phyloP scores from a whole-genome alignment of 2,888 invertebrate genomes.

The Amiota communis region DNA sequence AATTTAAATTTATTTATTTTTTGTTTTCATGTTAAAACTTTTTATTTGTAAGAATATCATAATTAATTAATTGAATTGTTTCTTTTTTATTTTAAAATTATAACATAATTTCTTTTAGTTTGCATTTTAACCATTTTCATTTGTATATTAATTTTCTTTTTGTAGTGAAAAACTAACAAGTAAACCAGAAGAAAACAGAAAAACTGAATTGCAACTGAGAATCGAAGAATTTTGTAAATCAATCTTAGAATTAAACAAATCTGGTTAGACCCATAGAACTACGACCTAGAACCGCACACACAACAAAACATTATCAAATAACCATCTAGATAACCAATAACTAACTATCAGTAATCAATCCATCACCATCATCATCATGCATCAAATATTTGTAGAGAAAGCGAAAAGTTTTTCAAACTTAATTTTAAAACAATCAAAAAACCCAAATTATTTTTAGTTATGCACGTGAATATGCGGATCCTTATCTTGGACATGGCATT shows the following conservation, averaged over 20 bases:
- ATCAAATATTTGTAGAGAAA: not conserved
- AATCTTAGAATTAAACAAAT: slow-evolving; percentile 62
- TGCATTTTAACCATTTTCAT: slow-evolving; percentile 37
- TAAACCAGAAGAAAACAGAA: slow-evolving; percentile 52
- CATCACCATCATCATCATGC: not conserved
- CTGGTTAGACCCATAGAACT: slow-evolving; percentile 44
- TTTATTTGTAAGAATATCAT: slow-evolving; percentile 26
- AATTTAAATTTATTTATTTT: slow-evolving; percentile 5
- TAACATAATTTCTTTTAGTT: slow-evolving; percentile 27
- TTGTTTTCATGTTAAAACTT: not conserved
- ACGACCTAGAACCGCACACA: not conserved
- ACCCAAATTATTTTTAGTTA: slow-evolving; percentile 76
- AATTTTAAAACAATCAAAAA: slow-evolving; percentile 7
- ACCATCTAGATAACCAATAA: not conserved
- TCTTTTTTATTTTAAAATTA: slow-evolving; percentile 1
- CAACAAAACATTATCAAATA: slow-evolving; percentile 28
- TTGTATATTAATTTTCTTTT: slow-evolving; percentile 45
- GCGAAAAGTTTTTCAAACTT: not conserved
- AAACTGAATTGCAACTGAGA: slow-evolving; percentile 50
- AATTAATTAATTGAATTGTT: slow-evolving; percentile 13
- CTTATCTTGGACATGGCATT: slow-evolving; percentile 95
- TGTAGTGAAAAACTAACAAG: slow-evolving; percentile 49
- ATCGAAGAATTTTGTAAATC: slow-evolving; percentile 61
- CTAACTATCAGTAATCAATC: not conserved
- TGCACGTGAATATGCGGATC: slow-evolving; percentile 93